Evolutionary conservation across 1,140 invertebrate species (phyloP).

Genomic region (Pogonomyrmex barbatus): DNA sequence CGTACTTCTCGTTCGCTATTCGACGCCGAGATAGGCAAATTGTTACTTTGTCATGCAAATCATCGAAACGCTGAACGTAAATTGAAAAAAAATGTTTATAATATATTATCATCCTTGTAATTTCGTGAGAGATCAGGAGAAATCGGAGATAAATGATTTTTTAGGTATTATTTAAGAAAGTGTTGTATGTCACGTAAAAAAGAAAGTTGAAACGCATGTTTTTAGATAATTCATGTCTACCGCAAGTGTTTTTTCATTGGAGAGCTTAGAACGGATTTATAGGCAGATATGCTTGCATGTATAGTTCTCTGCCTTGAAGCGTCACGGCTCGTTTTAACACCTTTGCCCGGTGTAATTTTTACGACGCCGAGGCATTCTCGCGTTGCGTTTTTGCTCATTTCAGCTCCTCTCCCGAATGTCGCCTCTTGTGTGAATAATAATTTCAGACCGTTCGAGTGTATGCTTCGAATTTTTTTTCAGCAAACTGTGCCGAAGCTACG

Average conservation of each 20-base stretch:
- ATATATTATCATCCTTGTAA: not conserved
- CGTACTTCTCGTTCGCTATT: constrained; percentile 48
- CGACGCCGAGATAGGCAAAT: constrained; percentile 54
- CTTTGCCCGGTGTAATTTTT: constrained; percentile 40
- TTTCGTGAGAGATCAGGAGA: not conserved
- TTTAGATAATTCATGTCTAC: constrained; percentile 35
- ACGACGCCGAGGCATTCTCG: constrained; percentile 33
- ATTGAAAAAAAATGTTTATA: constrained; percentile 45
- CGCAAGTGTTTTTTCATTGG: not conserved
- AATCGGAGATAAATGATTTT: constrained; percentile 5
- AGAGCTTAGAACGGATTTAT: not conserved
- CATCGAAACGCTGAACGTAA: constrained; percentile 38
- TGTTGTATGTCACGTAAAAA: not conserved
- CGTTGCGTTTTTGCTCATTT: constrained; percentile 36
- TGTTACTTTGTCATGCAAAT: constrained; percentile 77
- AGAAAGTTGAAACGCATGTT: not conserved
- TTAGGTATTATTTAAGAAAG: not conserved
- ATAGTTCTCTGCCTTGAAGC: not conserved
- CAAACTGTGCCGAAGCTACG: not conserved
- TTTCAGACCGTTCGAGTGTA: not conserved
- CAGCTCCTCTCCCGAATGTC: constrained; percentile 14
- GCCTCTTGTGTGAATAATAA: constrained; percentile 44
- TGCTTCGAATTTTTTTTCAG: constrained; percentile 6
- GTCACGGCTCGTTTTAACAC: constrained; percentile 45
- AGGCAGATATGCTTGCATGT: not conserved